Evolutionary conservation across 2,888 invertebrate genomes (phyloP), one percentile per base, ranked within the genome.

Genomic region (Drosophila peninsularis): DNA sequence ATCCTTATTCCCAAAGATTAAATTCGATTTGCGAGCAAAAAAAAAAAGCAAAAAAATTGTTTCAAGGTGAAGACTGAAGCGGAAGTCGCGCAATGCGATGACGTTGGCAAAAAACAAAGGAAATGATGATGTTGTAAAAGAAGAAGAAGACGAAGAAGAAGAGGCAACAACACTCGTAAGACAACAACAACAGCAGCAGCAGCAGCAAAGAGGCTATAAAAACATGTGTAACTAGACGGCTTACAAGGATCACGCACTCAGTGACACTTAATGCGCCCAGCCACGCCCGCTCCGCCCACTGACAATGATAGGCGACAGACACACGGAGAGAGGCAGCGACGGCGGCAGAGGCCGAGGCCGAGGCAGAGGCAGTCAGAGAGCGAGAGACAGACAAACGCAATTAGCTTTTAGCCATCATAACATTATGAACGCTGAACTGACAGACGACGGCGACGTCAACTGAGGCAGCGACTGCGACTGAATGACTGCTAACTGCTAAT

Each of bases 391-490:
- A 88, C 81, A 87, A 88, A 88, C 88, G 80, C 88, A 87, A 87
- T 87, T 88, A 87, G 87, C 87, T 86, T 87, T 84, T 84, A 88
- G 88, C 75, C 86, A 86, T 83, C 84, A 82, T 83, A 88, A 88
- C 85, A 86, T 88, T 86, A 88, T 86, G 88, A 86, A 75, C 82
- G 71, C 47, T 64, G 75, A 83, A 71, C 78, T 82, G 83, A 80
- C 82, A 82, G 73, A 57, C 52, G 62, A 50, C 64, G 11, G n/a
- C 37, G 60, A 54, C 62, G 9, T 30, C 30, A 10, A 30, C 30
- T 30, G 30, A 9, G 30, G 10, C 30, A 30, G n/a, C 32, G 57
- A 34, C 60, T 4, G 50, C 41, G 65, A 60, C 55, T 47, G 55
- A 17, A 47, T 37, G 68, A 62, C 60, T 50, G 56, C 76, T 82